Conservation (phyloP, 1,140 invertebrate species). For the Lepidurus apus region DNA sequence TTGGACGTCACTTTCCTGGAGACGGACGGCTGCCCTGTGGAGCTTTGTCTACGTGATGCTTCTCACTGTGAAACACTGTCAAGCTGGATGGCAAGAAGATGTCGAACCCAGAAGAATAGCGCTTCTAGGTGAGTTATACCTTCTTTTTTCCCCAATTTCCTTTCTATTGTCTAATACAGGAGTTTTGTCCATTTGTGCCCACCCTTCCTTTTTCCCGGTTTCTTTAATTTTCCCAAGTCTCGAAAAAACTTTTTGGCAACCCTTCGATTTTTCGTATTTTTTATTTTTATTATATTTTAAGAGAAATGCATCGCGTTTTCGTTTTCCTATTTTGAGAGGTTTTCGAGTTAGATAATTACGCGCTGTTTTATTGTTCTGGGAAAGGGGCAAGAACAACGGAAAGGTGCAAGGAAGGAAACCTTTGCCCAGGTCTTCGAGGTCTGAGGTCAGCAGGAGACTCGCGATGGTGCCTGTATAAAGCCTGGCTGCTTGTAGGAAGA, state of each 20-base stretch:
- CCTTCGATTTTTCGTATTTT: background rate
- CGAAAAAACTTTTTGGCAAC: background rate
- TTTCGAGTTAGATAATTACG: constrained; percentile 8
- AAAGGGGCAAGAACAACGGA: background rate
- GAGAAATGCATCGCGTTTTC: background rate
- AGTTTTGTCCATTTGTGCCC: background rate
- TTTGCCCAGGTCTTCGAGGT: background rate
- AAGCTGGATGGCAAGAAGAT: constrained; percentile 21
- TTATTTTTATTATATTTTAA: background rate
- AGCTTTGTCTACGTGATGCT: constrained; percentile 7
- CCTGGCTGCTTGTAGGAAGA: background rate
- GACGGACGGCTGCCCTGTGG: constrained; percentile 12
- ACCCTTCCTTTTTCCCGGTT: background rate
- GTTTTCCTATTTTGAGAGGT: background rate
- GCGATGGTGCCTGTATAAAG: background rate
- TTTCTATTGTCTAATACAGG: background rate
- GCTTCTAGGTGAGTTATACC: background rate
- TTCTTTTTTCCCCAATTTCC: background rate
- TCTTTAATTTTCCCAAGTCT: background rate
- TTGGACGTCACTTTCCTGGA: constrained; percentile 5
- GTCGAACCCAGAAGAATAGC: background rate
- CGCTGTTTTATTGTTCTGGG: background rate
- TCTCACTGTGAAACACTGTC: background rate
- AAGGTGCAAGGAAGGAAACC: background rate
- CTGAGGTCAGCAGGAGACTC: constrained; percentile 5